Evolutionary conservation across 2,797 vertebrate genomes (phyloP), one percentile per base, ranked within the genome.

Genomic region (Protonibea diacanthus): DNA sequence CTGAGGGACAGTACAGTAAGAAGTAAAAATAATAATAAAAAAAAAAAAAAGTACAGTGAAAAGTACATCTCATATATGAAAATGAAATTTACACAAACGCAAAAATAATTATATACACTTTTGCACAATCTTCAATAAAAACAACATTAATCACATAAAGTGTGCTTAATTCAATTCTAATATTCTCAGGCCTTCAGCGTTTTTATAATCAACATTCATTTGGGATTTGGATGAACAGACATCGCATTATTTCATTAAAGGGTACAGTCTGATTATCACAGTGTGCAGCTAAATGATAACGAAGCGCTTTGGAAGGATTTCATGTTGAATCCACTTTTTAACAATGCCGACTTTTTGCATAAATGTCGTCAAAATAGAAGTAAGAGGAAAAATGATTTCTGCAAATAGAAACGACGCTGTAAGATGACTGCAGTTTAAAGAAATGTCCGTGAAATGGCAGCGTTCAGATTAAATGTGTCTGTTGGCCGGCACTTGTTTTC

Each of bases 401-500:
- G 21, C 15, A 29, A 18, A 8, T 42, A 58, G 6, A 15, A 58
- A 14, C 20, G 29, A 27, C 1, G 14, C 13, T 27, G 10, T 64
- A 49, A 21, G 10, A 48, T 4, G 40, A 58, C 0, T 21, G 17
- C 48, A 45, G 11, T 25, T 60, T 17, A 3, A 69, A 72, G 40
- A 49, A 68, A 51, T 3, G 5, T 29, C 18, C 1, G 12, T 45
- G 0, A 84, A 71, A 68, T 2, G 15, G 55, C 49, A 48, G 6
- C 25, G 3, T 73, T 29, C 20, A 6, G 9, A 40, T 89, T 71
- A 91, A 64, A 71, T 9, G 0, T 71, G 60, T 63, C 76, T 25
- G 40, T 70, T 69, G 53, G 53, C 9, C 71, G 67, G 77, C 69
- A 66, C 49, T 52, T 84, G 83, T 67, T 88, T 93, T 33, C 48